Evolutionary conservation across 2,113 vertebrate species (phyloP).

Genomic region (Dipodomys stephensi): DNA sequence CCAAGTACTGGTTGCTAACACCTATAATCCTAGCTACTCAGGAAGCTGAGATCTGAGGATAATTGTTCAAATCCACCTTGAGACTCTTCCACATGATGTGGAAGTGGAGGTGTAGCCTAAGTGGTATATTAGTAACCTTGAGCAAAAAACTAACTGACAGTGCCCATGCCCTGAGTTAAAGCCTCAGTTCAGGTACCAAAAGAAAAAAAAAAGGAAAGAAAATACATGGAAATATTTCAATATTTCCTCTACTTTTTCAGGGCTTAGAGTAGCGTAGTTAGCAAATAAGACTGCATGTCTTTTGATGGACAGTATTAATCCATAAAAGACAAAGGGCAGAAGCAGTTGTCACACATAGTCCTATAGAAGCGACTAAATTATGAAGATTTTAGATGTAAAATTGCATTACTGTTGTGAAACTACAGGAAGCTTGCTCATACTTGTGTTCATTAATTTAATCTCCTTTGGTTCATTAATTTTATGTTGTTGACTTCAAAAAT

Average conservation of each 20-base stretch:
- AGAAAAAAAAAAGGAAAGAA: neutral
- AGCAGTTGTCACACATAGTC: neutral
- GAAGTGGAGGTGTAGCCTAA: no score
- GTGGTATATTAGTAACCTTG: no score
- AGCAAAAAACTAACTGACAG: no score
- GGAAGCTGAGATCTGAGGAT: no score
- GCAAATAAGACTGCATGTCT: neutral
- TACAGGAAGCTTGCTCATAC: constrained; percentile 81
- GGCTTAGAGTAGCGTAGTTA: neutral
- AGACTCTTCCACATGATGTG: no score
- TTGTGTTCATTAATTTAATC: constrained; percentile 82
- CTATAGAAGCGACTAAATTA: constrained; percentile 58
- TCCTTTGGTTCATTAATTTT: constrained; percentile 84
- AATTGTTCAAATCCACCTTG: no score
- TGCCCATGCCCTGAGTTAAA: no score
- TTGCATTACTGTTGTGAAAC: constrained; percentile 74
- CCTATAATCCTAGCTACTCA: no score
- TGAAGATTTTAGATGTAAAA: constrained; percentile 66
- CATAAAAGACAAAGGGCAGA: neutral
- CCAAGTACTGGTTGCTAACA: no score
- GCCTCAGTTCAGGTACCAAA: no score
- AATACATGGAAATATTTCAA: neutral
- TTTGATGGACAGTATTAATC: constrained; percentile 22
- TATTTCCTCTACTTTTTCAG: neutral
- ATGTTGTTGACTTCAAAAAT: constrained; percentile 75